Conservation (phyloP, 2,797 vertebrate genomes). For the Carcharodon carcharias region DNA sequence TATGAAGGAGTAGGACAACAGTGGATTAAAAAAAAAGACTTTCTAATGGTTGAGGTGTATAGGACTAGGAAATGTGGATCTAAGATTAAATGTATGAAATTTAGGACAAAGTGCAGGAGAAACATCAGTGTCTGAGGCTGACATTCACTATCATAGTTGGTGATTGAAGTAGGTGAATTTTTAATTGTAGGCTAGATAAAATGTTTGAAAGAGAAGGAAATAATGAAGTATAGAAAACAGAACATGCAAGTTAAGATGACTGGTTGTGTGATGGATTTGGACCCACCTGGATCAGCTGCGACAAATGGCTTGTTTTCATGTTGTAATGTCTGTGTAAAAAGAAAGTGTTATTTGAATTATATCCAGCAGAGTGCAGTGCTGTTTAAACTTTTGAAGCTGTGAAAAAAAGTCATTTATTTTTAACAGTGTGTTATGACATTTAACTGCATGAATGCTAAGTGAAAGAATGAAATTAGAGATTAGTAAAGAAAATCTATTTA, state of each 20-base stretch:
- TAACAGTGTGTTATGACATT: neutral
- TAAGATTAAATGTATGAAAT: neutral
- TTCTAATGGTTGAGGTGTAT: neutral
- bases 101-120: neutral
- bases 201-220: neutral
- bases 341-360: neutral
- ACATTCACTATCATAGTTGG: neutral
- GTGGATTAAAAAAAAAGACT: neutral
- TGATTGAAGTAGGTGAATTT: neutral
- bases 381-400: neutral
- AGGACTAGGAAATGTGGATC: neutral
- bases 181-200: neutral
- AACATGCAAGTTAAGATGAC: neutral
- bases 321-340: neutral
- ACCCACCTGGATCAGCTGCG: neutral
- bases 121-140: neutral
- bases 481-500: neutral
- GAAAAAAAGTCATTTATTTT: neutral
- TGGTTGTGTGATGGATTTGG: neutral
- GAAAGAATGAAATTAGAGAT: neutral
- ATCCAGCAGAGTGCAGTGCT: slow-evolving; percentile 26
- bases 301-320: too few species aligned
- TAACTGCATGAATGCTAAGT: neutral
- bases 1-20: too few species aligned
- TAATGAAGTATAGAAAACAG: neutral